Evolutionary conservation across 2,888 invertebrate species (phyloP), one percentile per base, ranked within the genome.

Genomic region (Lasioglossum vierecki): DNA sequence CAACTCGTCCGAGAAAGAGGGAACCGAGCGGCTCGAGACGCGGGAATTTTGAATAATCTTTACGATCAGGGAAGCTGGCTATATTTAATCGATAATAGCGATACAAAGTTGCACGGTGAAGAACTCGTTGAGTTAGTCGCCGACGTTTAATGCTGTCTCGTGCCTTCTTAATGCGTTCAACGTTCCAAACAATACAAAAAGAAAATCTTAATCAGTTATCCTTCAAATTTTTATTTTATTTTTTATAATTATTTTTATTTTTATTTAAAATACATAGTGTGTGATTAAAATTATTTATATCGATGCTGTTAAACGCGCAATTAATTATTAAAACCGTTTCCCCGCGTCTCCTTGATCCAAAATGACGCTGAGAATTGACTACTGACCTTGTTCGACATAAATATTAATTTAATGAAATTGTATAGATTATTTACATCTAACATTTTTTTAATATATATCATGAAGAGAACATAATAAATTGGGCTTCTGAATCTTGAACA

Each of bases 41-140:
- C 53, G 84, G 84, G 84, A 84, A 84, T 84, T 84, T 84, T 78
- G 79, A 71, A 70, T 84, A 79, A 84, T 84, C 84, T 79, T 74
- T 46, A n/a, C 60, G 70, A 84, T 84, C 84, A 75, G 41, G 84
- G 79, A 84, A 84, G 84, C 84, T 35, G 70, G 26, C n/a, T 41
- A 75, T 74, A 70, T 15, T 74, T 66, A 35, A 74, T 85, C 85
- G 85, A 70, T 80, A 84, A 76, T 49, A 74, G 73, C 41, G 63
- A 71, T 41, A 57, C 41, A 70, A 70, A 70, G 68, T 70, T 70
- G 68, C 68, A 68, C 1, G 22, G 8, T 1, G 22, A n/a, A 22
- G n/a, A 57, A 57, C 22, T 22, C 30, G 35, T 35, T 22, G 35
- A 11, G 22, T 22, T 39, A 68, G 68, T 39, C 68, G 35, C 39